phyloP scores from a whole-genome alignment of 2,113 vertebrate genomes.

The Rallus limicola region DNA sequence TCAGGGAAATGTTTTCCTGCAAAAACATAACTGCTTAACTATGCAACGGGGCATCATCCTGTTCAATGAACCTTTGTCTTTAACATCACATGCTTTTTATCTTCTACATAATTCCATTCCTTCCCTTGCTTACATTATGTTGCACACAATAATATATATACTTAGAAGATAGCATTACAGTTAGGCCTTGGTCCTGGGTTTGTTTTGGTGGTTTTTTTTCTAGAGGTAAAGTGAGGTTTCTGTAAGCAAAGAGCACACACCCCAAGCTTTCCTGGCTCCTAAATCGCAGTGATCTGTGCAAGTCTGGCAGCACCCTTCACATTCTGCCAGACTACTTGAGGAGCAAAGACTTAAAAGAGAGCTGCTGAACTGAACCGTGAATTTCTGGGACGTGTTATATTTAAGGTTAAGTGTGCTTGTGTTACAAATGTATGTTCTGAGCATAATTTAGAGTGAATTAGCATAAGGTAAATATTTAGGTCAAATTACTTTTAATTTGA shows the following conservation, averaged over 20 bases:
- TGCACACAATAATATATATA: background rate
- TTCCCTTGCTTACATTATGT: background rate
- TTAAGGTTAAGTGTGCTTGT: conserved; percentile 25
- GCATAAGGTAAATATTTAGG: conserved; percentile 66
- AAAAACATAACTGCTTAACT: background rate
- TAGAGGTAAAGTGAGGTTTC: background rate
- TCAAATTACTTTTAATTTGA: conserved; percentile 74
- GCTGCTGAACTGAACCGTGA: background rate
- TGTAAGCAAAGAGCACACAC: background rate
- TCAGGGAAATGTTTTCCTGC: background rate
- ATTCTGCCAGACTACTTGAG: background rate
- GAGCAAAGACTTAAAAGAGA: background rate
- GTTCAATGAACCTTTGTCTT: background rate
- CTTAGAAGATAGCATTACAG: background rate
- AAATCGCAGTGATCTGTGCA: background rate
- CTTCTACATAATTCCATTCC: background rate
- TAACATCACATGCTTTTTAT: background rate
- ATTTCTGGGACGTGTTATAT: background rate
- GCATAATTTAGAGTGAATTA: conserved; percentile 57
- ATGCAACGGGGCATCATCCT: background rate
- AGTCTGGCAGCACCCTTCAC: background rate
- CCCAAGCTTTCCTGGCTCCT: background rate
- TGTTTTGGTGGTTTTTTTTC: background rate
- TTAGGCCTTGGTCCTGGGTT: background rate
- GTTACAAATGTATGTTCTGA: conserved; percentile 39